Base-by-base conservation (phyloP, 2,113 vertebrate species). In the Lanius collurio region DNA sequence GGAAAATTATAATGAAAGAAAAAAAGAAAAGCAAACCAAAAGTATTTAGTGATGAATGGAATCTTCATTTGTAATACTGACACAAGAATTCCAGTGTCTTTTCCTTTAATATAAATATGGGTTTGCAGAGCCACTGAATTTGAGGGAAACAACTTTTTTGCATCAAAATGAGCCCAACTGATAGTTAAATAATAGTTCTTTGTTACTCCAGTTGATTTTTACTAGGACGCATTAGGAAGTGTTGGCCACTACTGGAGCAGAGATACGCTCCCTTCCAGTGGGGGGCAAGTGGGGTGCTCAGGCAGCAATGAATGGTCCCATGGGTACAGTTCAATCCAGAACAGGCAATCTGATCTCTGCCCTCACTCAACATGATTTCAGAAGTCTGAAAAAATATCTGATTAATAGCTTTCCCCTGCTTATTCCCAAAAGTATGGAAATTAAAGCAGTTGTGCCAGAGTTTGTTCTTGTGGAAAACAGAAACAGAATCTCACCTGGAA, bases 81-180 rank as follows among this genome's bases (percentile, higher is more conserved):
- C 22, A 49, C 26, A 67, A 39, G 23, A 15, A 4, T 2, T 11
- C 10, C 20, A 2, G 2, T 42, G 56, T 37, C 0, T 22, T 76
- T 78, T 81, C 10, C 35, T 60, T 86, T 74, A 44, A 86, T 81
- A 78, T 35, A 22, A 46, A 67, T 13, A 33, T 13, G 15, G 12
- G 18, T 89, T 78, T 91, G 55, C 64, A 76, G 62, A 83, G 33
- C 24, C 31, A 55, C 41, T 15, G 26, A 64, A 41, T 20, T 22
- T 6, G 39, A 56, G 10, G 21, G 31, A 64, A 88, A 69, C 19
- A 52, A 56, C 17, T 57, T 53, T n/a, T 11, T 46, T 64, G 26
- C 52, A 73, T 33, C 44, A 52, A 69, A 80, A 80, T 26, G 3
- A 69, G 17, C 37, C 7, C 0, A 11, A 20, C 6, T 33, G 30